Evolutionary conservation across 1,140 invertebrate genomes (phyloP).

Genomic region (Drosophila persimilis): DNA sequence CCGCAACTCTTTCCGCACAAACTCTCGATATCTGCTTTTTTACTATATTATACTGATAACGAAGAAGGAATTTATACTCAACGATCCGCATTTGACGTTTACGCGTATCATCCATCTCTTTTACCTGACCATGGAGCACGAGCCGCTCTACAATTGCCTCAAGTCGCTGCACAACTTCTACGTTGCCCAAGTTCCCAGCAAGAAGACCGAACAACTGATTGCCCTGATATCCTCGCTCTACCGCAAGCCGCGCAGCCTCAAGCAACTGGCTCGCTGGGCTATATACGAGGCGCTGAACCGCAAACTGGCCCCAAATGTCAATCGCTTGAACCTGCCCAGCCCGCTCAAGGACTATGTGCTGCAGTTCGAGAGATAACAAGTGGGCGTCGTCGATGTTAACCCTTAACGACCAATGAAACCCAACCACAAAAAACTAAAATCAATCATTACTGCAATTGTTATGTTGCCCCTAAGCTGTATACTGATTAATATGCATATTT

Average conservation of each 20-base stretch:
- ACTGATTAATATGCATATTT: constrained; percentile 29
- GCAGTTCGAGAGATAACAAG: constrained; percentile 86
- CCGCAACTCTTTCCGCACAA: constrained; percentile 86
- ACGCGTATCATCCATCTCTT: constrained; percentile 87
- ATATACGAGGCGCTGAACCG: constrained; percentile 87
- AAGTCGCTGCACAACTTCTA: constrained; percentile 87
- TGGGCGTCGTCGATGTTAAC: constrained; percentile 7
- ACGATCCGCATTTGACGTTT: constrained; percentile 86
- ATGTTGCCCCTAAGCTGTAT: constrained; percentile 30
- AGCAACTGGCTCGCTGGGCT: constrained; percentile 87
- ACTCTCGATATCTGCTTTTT: constrained; percentile 86
- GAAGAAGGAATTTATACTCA: constrained; percentile 87
- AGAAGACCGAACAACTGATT: constrained; percentile 86
- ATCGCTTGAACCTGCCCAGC: constrained; percentile 87
- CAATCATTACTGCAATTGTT: constrained; percentile 62
- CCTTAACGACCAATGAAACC: constrained; percentile 60
- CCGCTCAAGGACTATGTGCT: constrained; percentile 88
- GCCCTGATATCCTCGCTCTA: constrained; percentile 86
- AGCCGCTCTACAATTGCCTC: constrained; percentile 86
- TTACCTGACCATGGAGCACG: constrained; percentile 88
- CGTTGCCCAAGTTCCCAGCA: constrained; percentile 87
- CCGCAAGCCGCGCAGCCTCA: constrained; percentile 86
- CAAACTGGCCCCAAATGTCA: constrained; percentile 86
- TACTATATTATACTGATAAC: constrained; percentile 88
- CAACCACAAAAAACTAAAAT: constrained; percentile 52